Base-by-base conservation (phyloP, 2,113 vertebrate species). In the Shinisaurus crocodilurus region DNA sequence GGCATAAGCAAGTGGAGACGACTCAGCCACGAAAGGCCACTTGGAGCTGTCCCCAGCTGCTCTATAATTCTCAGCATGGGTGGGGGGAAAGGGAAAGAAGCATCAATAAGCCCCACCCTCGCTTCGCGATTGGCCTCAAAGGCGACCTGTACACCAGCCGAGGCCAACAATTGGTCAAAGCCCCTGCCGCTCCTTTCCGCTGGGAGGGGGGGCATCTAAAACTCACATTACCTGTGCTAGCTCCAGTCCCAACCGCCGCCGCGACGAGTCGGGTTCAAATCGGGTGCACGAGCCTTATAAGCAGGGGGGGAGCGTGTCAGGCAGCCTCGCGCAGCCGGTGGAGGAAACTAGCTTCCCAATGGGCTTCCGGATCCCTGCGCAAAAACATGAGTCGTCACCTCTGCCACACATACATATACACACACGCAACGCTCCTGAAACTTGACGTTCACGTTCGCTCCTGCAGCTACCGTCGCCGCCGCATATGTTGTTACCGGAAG, bases 381-480 rank as follows among this genome's bases (percentile, higher is more conserved):
- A 23, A 48, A 77, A 23, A 69, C 34, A 43, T 2, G 16, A 10
- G 12, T 3, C 76, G 34, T 70, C 83, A 69, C 77, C 88, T 27
- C 74, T 16, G 83, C 88, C 81, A 25, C 63, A 23, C 90, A 13
- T 2, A 9, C 67, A 32, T 27, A 70, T 20, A 72, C 70, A 72
- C 29, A 74, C 72, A 16, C 83, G 43, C 83, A 7, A 50, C 3
- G 67, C 84, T 57, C 0, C 60, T 83, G 83, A 13, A 63, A 74
- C 92, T 92, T 96, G 96, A 97, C 96, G 96, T 93, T 92, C 2
- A 91, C 95, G 96, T 95, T 34, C 32, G 97, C 95, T 94, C 96
- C 97, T 96, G 96, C 96, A 96, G 96, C 95, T 94, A 94, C 88
- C 0, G 0, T 1, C 2, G 69, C 29, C 45, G 2, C 65, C 5